Evolutionary conservation across 2,797 vertebrate genomes (phyloP), one percentile per base, ranked within the genome.

Genomic region (Urosaurus nigricauda): DNA sequence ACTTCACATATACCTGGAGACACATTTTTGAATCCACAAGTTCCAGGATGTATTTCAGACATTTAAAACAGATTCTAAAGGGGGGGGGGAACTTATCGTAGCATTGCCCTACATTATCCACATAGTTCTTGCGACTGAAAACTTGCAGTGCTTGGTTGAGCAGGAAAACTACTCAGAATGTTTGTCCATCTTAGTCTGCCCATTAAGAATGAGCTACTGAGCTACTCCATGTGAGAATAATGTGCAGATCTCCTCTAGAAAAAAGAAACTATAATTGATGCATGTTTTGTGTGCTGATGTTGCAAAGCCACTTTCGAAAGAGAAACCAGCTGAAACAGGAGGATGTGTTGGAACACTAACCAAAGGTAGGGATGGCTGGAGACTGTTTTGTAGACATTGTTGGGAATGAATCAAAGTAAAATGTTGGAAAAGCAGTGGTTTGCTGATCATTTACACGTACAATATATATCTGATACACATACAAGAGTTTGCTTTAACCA

Each of bases 251-350:
- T 43, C 68, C 68, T 73, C 56, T 60, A 29, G 53, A 40, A 68
- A 68, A 68, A 68, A 68, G 11, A 89, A 89, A 77, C 60, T 53
- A 16, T 88, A 95, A 92, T 89, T 91, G 92, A 93, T 1, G 85
- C 85, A 79, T 73, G 51, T 2, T 84, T 87, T 63, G 79, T 92
- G 95, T 84, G 40, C 93, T 93, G 93, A 70, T 19, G 40, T 93
- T 90, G 93, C 89, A 94, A 83, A 93, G 79, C 73, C 89, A 13
- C 80, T 89, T 75, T 88, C 60, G 90, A 68, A 93, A 79, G 71
- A 91, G 82, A 87, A 90, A 84, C 90, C 68, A 92, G 90, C 63
- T 89, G 78, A 92, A 89, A 93, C 92, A 89, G 90, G 90, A 92
- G 88, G 13, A 94, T 93, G 95, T 87, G 80, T 14, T 2, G 68